phyloP scores from a whole-genome alignment of 2,888 invertebrate genomes.

The Rhamphomyia laevipes region DNA sequence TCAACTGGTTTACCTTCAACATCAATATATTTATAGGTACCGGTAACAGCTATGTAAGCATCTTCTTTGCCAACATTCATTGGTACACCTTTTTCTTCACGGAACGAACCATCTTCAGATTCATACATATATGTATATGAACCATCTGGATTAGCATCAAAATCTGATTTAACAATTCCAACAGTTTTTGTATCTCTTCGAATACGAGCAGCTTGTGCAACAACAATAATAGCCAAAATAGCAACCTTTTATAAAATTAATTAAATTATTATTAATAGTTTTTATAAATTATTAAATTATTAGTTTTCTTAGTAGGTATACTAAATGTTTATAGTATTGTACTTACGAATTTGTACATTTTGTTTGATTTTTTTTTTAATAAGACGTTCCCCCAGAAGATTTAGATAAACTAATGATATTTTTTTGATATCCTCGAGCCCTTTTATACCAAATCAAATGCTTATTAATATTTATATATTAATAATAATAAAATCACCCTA shows the following conservation, averaged over 20 bases:
- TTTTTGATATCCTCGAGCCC: too few relatives aligned
- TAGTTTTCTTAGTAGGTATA: too few relatives aligned
- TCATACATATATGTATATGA: constrained; percentile 24
- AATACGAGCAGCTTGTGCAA: background rate
- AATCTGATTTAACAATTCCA: constrained; percentile 23
- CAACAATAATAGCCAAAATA: background rate
- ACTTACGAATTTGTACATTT: too few relatives aligned
- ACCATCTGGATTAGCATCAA: constrained; percentile 23
- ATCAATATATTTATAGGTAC: constrained; percentile 31
- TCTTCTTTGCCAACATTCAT: constrained; percentile 23
- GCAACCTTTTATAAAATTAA: background rate
- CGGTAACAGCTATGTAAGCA: constrained; percentile 11
- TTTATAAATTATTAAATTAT: too few relatives aligned
- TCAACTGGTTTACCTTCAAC: constrained; percentile 27
- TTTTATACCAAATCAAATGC: too few relatives aligned
- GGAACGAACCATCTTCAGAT: constrained; percentile 25
- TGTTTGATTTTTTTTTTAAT: too few relatives aligned
- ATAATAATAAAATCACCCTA: too few relatives aligned
- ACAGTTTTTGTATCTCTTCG: background rate
- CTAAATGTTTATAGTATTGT: too few relatives aligned
- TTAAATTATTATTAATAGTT: too few relatives aligned
- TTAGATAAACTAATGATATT: too few relatives aligned
- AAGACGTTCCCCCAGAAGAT: too few relatives aligned
- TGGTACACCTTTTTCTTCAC: constrained; percentile 24
- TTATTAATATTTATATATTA: too few relatives aligned